These are phyloP conservation scores for Xyrichtys novacula DNA, from an alignment of 2,797 vertebrate species.

Conservation along the genomic window DNA sequence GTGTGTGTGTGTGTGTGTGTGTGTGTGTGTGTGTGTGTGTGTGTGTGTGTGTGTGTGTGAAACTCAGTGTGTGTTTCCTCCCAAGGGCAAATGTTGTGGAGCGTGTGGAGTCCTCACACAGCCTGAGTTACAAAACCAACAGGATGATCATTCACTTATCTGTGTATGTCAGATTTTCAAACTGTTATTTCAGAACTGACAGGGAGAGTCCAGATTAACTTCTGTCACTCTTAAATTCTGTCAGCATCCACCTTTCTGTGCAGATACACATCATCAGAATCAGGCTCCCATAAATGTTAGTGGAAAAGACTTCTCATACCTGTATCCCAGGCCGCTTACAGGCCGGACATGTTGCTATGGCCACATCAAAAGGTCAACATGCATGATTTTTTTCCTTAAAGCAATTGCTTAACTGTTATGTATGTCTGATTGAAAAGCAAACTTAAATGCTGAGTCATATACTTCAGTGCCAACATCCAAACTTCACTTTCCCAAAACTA, in stretches of 20 bases:
- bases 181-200: conserved; percentile 56
- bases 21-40: conserved; percentile 25
- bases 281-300: neutral
- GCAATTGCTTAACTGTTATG: neutral
- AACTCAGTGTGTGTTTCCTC: conserved; percentile 18
- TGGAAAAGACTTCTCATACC: neutral
- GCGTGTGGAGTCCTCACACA: conserved; percentile 21
- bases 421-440: too few species aligned
- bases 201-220: conserved; percentile 18
- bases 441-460: too few species aligned
- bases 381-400: neutral
- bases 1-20: conserved; percentile 25
- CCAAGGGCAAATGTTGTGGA: conserved; percentile 13
- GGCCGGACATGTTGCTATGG: neutral
- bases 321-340: neutral
- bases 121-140: conserved; percentile 56
- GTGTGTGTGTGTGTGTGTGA: too few species aligned
- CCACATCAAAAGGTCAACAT: neutral
- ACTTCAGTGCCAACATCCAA: too few species aligned
- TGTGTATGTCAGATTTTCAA: conserved; percentile 21
- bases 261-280: conserved; percentile 1
- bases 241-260: neutral
- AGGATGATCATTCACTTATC: conserved; percentile 62
- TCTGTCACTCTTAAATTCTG: conserved; percentile 36
- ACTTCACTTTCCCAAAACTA: too few species aligned